Evolutionary conservation across 2,797 vertebrate species (phyloP).

Genomic region (Dendrocincla fuliginosa): DNA sequence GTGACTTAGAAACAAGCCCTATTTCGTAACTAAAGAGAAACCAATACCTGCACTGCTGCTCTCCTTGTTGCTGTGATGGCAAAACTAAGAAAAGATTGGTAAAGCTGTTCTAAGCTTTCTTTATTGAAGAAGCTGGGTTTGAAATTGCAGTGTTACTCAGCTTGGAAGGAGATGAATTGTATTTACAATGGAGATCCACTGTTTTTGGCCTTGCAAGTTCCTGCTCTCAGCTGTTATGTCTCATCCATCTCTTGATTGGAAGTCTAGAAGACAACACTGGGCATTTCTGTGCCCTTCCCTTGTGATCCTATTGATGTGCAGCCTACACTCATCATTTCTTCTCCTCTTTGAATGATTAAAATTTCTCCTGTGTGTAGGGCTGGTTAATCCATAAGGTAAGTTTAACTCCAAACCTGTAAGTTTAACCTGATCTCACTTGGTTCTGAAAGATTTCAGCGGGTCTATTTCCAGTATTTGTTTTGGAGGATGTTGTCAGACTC

Average conservation of each 20-base stretch:
- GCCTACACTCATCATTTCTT: accelerated
- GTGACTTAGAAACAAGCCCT: background rate
- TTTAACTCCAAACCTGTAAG: background rate
- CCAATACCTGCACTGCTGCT: background rate
- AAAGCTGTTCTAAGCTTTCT: background rate
- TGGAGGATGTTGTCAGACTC: constrained; percentile 32
- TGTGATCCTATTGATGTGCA: background rate
- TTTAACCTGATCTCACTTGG: background rate
- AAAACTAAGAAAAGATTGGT: background rate
- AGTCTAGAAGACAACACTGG: background rate
- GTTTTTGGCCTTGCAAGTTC: background rate
- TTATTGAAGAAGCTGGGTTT: background rate
- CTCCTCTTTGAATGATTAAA: background rate
- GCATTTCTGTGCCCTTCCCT: background rate
- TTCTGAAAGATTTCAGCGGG: background rate
- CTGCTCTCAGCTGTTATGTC: background rate
- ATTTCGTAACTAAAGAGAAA: background rate
- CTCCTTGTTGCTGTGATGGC: background rate
- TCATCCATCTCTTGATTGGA: accelerated
- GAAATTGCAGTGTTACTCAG: background rate
- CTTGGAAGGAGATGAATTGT: background rate
- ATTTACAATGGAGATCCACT: background rate
- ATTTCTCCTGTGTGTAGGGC: background rate
- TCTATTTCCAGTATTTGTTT: constrained; percentile 33
- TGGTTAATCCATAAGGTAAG: background rate